These are phyloP conservation scores for Crypturellus undulatus DNA, from an alignment of 2,113 vertebrate species.

Conservation along the genomic window DNA sequence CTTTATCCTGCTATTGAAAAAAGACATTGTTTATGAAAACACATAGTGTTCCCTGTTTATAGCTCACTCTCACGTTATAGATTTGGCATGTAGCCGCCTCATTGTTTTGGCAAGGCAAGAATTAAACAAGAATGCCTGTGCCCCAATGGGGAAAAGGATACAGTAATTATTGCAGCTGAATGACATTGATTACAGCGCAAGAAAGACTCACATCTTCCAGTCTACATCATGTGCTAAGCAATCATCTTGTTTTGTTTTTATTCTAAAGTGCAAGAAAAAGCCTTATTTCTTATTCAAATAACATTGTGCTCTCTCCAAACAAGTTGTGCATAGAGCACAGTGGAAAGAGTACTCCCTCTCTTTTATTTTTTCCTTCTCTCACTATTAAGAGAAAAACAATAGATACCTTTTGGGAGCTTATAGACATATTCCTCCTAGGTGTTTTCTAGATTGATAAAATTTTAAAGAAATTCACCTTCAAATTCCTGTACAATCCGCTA, in stretches of 20 bases:
- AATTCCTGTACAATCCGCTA: background rate
- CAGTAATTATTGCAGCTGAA: constrained; percentile 15
- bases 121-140: constrained; percentile 14
- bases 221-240: background rate
- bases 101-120: constrained; percentile 57
- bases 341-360: rapidly evolving
- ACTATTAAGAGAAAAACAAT: background rate
- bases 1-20: constrained; percentile 45
- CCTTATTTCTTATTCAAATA: background rate
- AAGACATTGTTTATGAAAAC: constrained; percentile 38
- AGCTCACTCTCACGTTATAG: constrained; percentile 44
- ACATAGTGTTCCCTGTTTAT: background rate
- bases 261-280: background rate
- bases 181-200: constrained; percentile 26
- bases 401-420: background rate
- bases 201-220: background rate
- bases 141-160: background rate
- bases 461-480: background rate
- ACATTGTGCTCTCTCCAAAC: background rate
- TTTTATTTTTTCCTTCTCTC: background rate
- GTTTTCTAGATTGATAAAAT: background rate
- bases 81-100: constrained; percentile 41
- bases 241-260: background rate
- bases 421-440: background rate
- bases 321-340: background rate